phyloP scores from a whole-genome alignment of 2,888 invertebrate species.

The Pyrgus malvae region DNA sequence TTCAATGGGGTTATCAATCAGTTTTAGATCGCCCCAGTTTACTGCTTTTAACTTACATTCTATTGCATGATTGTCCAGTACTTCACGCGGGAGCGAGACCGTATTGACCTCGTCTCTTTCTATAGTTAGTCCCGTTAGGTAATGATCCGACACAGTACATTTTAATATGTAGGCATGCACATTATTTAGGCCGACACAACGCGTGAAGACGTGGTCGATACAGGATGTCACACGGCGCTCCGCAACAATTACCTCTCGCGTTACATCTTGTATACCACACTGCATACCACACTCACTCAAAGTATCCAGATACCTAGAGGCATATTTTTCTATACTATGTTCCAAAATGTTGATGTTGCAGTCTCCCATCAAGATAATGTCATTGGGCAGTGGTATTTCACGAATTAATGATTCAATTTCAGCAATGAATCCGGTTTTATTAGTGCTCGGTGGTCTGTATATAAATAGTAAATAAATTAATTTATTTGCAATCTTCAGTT shows the following conservation, averaged over 20 bases:
- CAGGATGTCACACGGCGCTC: not conserved
- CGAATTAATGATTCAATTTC: not conserved
- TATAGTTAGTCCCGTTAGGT: not conserved
- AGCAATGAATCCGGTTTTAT: not conserved
- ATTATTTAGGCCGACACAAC: not conserved
- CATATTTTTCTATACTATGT: not conserved
- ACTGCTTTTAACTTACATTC: not conserved
- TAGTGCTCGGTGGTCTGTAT: not conserved
- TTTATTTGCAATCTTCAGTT: not conserved
- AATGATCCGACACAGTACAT: not conserved
- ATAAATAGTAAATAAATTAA: not conserved
- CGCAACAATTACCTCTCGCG: not conserved
- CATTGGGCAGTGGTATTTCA: not conserved
- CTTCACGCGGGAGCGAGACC: not conserved
- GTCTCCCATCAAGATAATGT: not conserved
- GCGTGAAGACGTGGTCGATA: not conserved
- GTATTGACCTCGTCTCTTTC: too few relatives aligned
- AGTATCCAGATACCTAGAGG: not conserved
- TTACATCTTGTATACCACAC: not conserved
- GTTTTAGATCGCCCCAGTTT: not conserved
- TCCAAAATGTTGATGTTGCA: not conserved
- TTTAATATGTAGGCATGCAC: not conserved
- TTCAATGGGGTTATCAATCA: not conserved
- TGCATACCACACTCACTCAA: not conserved
- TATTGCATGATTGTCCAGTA: not conserved